Evolutionary conservation across 2,113 vertebrate species (phyloP).

Genomic region (Tychaedon coryphoeus): DNA sequence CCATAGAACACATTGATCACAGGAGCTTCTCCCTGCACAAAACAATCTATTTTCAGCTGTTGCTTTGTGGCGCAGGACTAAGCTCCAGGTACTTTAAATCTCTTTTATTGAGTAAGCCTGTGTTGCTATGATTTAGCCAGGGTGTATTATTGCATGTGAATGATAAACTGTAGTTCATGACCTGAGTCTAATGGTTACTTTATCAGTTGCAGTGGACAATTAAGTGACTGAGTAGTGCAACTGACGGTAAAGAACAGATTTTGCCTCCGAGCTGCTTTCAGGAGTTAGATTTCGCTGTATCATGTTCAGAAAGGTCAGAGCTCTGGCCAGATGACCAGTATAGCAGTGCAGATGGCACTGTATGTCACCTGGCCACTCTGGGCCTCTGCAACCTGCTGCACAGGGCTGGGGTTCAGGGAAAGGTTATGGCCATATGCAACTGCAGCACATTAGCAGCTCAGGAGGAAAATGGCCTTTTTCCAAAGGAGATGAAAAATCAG

Average conservation of each 20-base stretch:
- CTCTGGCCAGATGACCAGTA: constrained; percentile 81
- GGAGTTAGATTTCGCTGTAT: constrained; percentile 81
- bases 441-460: neutral
- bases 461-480: neutral
- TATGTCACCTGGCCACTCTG: constrained; percentile 75
- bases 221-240: constrained; percentile 70
- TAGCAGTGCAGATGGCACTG: constrained; percentile 75
- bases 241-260: constrained; percentile 79
- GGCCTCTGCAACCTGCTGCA: constrained; percentile 75
- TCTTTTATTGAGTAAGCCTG: neutral
- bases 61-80: neutral
- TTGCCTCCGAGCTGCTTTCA: constrained; percentile 80
- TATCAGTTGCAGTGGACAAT: constrained; percentile 77
- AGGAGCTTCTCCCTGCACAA: neutral
- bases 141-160: constrained; percentile 50
- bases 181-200: constrained; percentile 77
- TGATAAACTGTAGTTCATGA: constrained; percentile 70
- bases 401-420: constrained; percentile 73
- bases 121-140: constrained; percentile 16
- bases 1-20: accelerated
- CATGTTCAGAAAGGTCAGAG: constrained; percentile 81
- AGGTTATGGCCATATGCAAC: constrained; percentile 72
- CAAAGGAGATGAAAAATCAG: neutral
- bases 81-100: constrained; percentile 8
- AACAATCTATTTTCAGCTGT: neutral